phyloP scores from a whole-genome alignment of 1,140 invertebrate species.

The Dryas iulia region DNA sequence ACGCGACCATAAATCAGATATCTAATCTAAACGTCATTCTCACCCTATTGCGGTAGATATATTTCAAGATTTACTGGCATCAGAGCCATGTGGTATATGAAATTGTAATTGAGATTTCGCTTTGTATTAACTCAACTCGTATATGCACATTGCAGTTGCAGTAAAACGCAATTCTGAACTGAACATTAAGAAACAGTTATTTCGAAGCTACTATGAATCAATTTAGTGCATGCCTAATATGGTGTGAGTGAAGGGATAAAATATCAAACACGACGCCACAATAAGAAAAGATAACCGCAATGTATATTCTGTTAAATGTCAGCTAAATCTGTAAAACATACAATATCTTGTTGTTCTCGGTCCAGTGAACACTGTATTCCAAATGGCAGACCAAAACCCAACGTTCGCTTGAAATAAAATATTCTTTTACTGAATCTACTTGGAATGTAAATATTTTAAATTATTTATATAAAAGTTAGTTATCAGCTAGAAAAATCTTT shows the following conservation, averaged over 20 bases:
- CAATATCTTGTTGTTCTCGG: conserved; percentile 18
- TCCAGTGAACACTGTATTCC: conserved; percentile 7
- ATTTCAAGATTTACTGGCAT: conserved; percentile 49
- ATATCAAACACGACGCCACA: conserved; percentile 20
- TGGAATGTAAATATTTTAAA: background rate
- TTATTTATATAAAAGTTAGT: no score
- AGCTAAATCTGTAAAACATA: conserved; percentile 16
- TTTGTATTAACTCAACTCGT: conserved; percentile 2
- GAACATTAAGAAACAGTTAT: conserved; percentile 27
- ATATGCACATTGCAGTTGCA: conserved; percentile 2
- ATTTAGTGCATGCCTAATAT: conserved; percentile 26
- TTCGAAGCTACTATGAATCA: conserved; percentile 27
- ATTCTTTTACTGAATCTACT: background rate
- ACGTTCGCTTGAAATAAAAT: background rate
- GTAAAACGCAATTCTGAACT: conserved; percentile 12
- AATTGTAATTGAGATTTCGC: conserved; percentile 26
- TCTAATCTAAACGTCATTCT: conserved; percentile 56
- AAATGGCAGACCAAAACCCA: conserved; percentile 2
- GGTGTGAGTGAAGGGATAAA: conserved; percentile 24
- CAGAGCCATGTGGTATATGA: conserved; percentile 34
- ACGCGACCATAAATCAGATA: conserved; percentile 64
- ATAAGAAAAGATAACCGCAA: conserved; percentile 26
- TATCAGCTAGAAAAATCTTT: no score
- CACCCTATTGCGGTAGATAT: conserved; percentile 51
- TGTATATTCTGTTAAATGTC: conserved; percentile 20